A percentile compares a stretch with the other conserved stretches of the same genome.
These are phyloP conservation scores for Muntiacus reevesi DNA, from an alignment of 2,113 vertebrate species.

Conservation along the genomic window DNA sequence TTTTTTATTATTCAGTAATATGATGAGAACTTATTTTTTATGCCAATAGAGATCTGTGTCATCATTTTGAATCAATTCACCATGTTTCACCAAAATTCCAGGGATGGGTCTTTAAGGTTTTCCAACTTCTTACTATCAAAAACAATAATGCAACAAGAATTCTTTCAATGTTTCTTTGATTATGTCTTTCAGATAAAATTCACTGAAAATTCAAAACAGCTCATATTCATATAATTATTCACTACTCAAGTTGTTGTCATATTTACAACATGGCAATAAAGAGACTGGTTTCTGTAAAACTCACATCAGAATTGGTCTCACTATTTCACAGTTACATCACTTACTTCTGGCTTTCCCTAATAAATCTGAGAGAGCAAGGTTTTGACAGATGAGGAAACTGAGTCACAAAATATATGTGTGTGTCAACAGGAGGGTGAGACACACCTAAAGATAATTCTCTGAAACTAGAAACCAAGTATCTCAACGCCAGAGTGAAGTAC, in stretches of 20 bases:
- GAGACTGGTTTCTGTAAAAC: background rate
- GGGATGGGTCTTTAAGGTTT: background rate
- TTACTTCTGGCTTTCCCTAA: background rate
- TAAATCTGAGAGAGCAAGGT: background rate
- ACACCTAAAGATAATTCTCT: background rate
- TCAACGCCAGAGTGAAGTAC: background rate
- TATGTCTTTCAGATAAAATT: background rate
- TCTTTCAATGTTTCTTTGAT: background rate
- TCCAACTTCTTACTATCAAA: background rate
- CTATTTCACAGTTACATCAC: background rate
- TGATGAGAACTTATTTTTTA: background rate
- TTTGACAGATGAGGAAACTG: conserved; percentile 28
- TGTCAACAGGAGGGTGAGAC: background rate
- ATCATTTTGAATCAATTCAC: background rate
- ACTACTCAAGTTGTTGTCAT: background rate
- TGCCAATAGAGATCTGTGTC: background rate
- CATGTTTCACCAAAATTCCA: background rate
- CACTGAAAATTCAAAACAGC: background rate
- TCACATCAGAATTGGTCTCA: background rate
- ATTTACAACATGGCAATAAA: background rate
- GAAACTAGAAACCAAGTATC: background rate
- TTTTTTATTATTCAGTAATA: background rate
- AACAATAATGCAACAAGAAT: background rate
- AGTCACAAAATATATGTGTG: background rate
- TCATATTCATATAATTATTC: background rate